Evolutionary conservation across 1,140 invertebrate genomes (phyloP), one percentile per base, ranked within the genome.

Genomic region (Drosophila tani): DNA sequence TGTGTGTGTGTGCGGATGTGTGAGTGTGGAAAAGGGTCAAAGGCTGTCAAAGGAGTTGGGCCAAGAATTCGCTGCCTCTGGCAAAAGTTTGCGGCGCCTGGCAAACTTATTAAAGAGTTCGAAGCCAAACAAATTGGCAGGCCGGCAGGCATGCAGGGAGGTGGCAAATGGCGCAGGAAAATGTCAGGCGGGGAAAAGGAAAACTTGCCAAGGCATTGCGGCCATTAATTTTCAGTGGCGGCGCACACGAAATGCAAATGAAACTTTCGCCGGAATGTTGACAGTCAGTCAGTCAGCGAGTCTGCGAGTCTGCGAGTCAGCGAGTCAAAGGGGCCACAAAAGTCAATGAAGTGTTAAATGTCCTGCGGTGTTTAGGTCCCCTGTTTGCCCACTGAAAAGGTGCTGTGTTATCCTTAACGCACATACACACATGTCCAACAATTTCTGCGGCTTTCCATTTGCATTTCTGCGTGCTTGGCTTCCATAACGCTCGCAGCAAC

Each of bases 311-410:
- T 17, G 50, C 5, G 7, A 43, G 43, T 49, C 55, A 17, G 43
- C 43, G 59, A 47, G 46, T 14, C 35, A 70, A 49, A 56, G 51
- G 40, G 45, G 66, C 62, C 73, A 60, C 84, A 79, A 81, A 84
- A 91, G 81, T 88, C 87, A 87, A 88, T 91, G 77, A 81, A 79
- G 83, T 91, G 82, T 87, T 91, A 75, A 91, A 81, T 87, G 70
- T 87, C 87, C 86, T 81, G 87, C 77, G 67, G 87, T 82, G 73
- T 59, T 69, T 43, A 8, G 57, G 53, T 57, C 63, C 55, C 67
- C 58, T 60, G 32, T 59, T 53, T 41, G 56, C 47, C 47, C 35
- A 38, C 49, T 43, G 27, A 60, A 56, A 75, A 77, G 66, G 69
- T 57, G 69, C 53, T 40, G 45, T 47, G 59, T 76, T 76, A 64